Conservation (phyloP, 2,797 vertebrate species). For the Silurus lanzhouensis region DNA sequence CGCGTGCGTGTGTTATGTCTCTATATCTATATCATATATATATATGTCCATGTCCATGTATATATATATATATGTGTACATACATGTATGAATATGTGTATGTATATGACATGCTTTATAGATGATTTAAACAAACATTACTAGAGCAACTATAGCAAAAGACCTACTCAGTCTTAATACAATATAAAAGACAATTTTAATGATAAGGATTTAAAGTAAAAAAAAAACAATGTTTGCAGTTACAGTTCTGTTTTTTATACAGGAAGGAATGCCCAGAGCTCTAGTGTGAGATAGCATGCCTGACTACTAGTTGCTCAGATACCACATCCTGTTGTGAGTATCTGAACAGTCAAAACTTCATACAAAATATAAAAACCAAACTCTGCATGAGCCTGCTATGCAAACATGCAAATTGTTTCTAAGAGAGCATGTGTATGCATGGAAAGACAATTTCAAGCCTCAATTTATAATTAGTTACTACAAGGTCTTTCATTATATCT, state of each 20-base stretch:
- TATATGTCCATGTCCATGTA: too few relatives aligned
- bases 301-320: slow-evolving; percentile 28
- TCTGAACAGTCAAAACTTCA: slow-evolving; percentile 28
- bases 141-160: too few relatives aligned
- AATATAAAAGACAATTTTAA: too few relatives aligned
- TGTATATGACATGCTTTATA: too few relatives aligned
- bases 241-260: neutral
- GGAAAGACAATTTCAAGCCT: neutral
- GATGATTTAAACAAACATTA: too few relatives aligned
- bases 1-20: too few relatives aligned
- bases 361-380: neutral
- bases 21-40: too few relatives aligned
- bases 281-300: slow-evolving; percentile 13
- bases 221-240: neutral
- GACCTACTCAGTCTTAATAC: too few relatives aligned
- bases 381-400: slow-evolving; percentile 8
- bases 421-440: neutral
- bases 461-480: neutral
- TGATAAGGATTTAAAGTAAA: neutral
- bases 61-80: too few relatives aligned
- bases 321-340: slow-evolving; percentile 71
- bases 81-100: too few relatives aligned
- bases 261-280: slow-evolving; percentile 42
- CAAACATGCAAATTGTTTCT: neutral
- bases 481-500: neutral